Conservation (phyloP, 2,113 vertebrate genomes). For the Pollimyrus isidori region DNA sequence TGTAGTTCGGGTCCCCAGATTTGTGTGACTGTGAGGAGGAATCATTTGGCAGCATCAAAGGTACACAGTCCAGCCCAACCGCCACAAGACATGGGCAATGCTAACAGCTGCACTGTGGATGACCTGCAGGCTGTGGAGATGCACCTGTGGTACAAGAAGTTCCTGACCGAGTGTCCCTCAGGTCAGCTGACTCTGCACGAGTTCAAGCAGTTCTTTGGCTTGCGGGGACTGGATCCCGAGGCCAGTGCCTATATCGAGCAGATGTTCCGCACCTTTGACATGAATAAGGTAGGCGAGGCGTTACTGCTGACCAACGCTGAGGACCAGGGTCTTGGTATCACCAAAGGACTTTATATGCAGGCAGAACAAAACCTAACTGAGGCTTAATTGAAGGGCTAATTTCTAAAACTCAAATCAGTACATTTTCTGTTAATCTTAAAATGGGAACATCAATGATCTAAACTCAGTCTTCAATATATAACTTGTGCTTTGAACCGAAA, state of each 20-base stretch:
- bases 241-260: conserved; percentile 83
- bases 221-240: conserved; percentile 70
- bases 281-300: conserved; percentile 76
- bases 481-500: background rate
- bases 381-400: background rate
- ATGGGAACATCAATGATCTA: background rate
- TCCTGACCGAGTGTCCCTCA: conserved; percentile 84
- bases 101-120: conserved; percentile 68
- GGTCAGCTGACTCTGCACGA: conserved; percentile 83
- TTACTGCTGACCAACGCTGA: background rate
- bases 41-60: conserved; percentile 29
- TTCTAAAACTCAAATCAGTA: background rate
- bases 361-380: background rate
- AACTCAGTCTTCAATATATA: background rate
- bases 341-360: background rate
- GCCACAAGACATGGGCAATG: conserved; percentile 65
- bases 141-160: conserved; percentile 92
- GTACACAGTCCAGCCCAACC: background rate
- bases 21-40: conserved; percentile 57
- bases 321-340: background rate
- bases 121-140: conserved; percentile 82
- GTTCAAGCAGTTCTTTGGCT: conserved; percentile 86
- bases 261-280: conserved; percentile 90
- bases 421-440: background rate
- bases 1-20: conserved; percentile 30